Conservation (phyloP, 2,113 vertebrate genomes). For the mouse (Mus musculus) region DNA sequence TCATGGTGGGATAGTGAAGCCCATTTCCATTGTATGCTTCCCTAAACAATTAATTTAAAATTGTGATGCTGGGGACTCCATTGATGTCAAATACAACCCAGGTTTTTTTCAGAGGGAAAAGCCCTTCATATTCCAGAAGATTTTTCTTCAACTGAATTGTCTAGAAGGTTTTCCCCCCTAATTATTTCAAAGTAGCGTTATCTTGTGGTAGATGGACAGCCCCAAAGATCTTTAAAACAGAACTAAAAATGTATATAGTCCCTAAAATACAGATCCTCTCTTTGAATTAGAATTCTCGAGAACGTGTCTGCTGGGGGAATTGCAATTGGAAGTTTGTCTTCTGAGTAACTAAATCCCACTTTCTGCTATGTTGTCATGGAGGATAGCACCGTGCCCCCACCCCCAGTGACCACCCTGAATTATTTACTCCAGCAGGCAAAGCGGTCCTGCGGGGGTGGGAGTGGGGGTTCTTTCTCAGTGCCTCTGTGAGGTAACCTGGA, state of each 20-base stretch:
- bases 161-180: not conserved
- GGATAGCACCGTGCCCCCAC: accelerated
- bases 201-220: not conserved
- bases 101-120: not conserved
- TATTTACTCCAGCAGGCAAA: not conserved
- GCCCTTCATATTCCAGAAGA: accelerated
- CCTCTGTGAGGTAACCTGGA: not conserved
- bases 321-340: slow-evolving; percentile 8
- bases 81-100: not conserved
- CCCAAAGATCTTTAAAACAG: not conserved
- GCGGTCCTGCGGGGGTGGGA: too few species aligned
- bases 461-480: not conserved
- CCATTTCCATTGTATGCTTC: not conserved
- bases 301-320: slow-evolving; percentile 3
- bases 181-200: not conserved
- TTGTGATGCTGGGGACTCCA: too few species aligned
- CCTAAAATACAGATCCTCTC: not conserved
- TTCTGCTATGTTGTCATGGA: not conserved
- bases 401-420: not conserved
- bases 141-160: not conserved
- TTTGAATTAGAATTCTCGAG: not conserved
- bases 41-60: not conserved
- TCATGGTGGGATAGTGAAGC: too few species aligned
- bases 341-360: slow-evolving; percentile 23
- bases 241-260: not conserved